Evolutionary conservation across 1,140 invertebrate species (phyloP), one percentile per base, ranked within the genome.

Genomic region (Rhagoletis zephyria): DNA sequence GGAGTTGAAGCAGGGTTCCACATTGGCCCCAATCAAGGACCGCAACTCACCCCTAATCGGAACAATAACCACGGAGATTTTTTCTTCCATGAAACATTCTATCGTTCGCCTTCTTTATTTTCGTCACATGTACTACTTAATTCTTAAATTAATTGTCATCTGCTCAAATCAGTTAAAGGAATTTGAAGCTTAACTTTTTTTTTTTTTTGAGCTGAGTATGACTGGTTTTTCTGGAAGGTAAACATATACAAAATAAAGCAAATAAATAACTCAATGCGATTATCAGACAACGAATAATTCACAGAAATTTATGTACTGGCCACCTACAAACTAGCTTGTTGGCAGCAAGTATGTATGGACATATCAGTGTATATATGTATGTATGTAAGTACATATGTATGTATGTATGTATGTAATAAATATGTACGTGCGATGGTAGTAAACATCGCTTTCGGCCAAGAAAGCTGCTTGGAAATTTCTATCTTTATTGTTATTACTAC

Each of bases 251-350:
- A 48, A 1, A 74, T 16, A 48, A 74, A 48, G 16, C 10, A n/a
- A 48, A 74, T 74, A 48, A 48, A 74, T 74, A 74, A 74, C 67
- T n/a, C 67, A 74, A 12, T n/a, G 67, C 67, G 67, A 74, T 16
- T 45, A 45, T 45, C 14, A 74, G 45, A 14, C 12, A 74, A 45
- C 42, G 42, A 74, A 74, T 74, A 74, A 74, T 74, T 74, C 67
- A n/a, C 42, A 74, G 67, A 74, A 74, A 74, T 74, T 74, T 74
- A 30, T 30, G 30, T 30, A 74, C 14, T 14, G 67, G 40, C 67
- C 67, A 40, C 67, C 67, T n/a, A 74, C 67, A 74, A 74, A 12
- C 67, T 16, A 14, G 67, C 5, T 12, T 14, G 30, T 30, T 30
- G 0, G 30, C 30, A 30, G 30, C 30, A 30, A 30, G 30, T 30